Base-by-base conservation (phyloP, 2,797 vertebrate genomes). In the Cetoscarus ocellatus region DNA sequence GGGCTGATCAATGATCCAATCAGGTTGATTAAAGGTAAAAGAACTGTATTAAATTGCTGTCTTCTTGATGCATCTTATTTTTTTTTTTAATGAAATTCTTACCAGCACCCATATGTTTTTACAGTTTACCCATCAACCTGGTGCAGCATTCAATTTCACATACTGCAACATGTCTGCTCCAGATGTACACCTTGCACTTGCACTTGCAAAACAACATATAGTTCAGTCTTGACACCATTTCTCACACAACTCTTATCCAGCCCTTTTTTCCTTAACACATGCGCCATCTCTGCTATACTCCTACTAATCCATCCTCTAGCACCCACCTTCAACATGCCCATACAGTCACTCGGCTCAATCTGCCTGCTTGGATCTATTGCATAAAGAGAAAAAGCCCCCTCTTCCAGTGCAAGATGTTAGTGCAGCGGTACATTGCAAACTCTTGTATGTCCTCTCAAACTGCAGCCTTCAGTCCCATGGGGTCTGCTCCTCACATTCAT, bases 401-500 rank as follows among this genome's bases (percentile, higher is more conserved):
- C 48, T 66, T 14, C 70, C 44, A 18, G 77, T 65, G 52, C 38
- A 59, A 55, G 39, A 59, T 73, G 67, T 83, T 67, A 71, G 70
- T 66, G 84, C 75, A 76, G 35, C 64, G 79, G 75, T 79, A 87
- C 85, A 80, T 84, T 70, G 79, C 84, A 86, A 80, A 84, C 84
- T 88, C 78, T 61, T 79, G 68, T 13, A 83, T 77, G 76, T 90
- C 85, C 83, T 78, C 77, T 74, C 79, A 77, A 86, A 83, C 88
- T 77, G 83, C 81, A 87, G 86, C 77, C 75, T 77, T 67, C 49
- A 48, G 78, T 87, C 86, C 86, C 78, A 62, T 50, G 64, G 68
- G 84, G 73, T 70, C 77, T 61, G 58, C 86, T 80, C 82, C 87
- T 73, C 87, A 86, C 82, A 92, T 92, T 90, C 85, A 92, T 85